Evolutionary conservation across 2,797 vertebrate species (phyloP), one percentile per base, ranked within the genome.

Genomic region (Sarcophilus harrisii): DNA sequence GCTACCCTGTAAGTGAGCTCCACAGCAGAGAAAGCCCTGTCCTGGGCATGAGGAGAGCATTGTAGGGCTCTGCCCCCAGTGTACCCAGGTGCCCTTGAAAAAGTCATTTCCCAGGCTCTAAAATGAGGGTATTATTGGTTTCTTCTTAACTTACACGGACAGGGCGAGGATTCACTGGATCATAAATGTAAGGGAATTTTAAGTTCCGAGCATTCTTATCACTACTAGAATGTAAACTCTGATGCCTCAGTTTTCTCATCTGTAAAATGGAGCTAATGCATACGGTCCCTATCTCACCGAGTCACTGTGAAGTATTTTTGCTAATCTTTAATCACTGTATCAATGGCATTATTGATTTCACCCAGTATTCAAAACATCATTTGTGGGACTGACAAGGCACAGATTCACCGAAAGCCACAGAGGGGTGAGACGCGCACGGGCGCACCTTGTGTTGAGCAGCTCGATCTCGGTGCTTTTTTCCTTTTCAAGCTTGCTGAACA

Each of bases 401-500:
- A 55, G 57, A 32, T 6, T 12, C 21, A 8, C 13, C 3, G 66
- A 45, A 24, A 24, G 30, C 28, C 0, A 2, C 32, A 90, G 2
- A 55, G 14, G 0, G 38, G 14, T 16, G 14, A 49, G 55, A 49
- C 11, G 12, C 93, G 16, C 57, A 99, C 99, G 30, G 11, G 12
- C 94, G 21, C 58, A 99, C 99, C 99, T 99, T 97, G 98, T 99
- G 92, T 98, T 99, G 54, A 99, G 99, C 91, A 99, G 98, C 95
- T 99, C 99, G 6, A 99, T 99, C 99, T 99, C 99, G 0, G 99
- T 99, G 98, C 98, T 98, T 97, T 99, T 99, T 98, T 99, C 99
- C 97, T 99, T 98, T 98, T 99, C 99, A 96, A 99, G 99, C 98
- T 99, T 99, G 98, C 96, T 98, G 97, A 99, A 99, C 95, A 99